These are phyloP conservation scores for Trypoxylon attenuatum DNA, from an alignment of 2,888 invertebrate species.

Conservation along the genomic window DNA sequence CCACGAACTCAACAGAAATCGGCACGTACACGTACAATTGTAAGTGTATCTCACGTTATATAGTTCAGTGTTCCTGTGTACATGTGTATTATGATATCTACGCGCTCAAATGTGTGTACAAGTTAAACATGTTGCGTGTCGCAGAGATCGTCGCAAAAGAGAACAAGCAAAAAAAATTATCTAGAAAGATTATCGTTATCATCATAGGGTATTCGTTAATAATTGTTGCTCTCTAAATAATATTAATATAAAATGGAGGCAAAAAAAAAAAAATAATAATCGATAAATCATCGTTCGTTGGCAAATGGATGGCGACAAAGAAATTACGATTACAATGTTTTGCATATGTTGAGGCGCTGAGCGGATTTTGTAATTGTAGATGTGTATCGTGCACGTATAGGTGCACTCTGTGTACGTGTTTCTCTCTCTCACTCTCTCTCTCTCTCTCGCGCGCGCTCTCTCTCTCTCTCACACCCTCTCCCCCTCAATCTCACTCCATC, in stretches of 20 bases:
- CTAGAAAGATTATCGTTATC: conserved; percentile 72
- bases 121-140: background rate
- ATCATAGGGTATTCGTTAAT: conserved; percentile 66
- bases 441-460: background rate
- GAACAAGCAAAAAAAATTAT: conserved; percentile 67
- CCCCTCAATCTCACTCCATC: conserved; percentile 1
- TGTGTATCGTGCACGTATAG: conserved; percentile 34
- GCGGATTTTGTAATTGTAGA: conserved; percentile 63
- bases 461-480: conserved; percentile 5
- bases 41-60: background rate
- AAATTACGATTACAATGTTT: conserved; percentile 68
- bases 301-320: conserved; percentile 74
- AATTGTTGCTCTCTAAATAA: conserved; percentile 69
- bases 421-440: conserved; percentile 14
- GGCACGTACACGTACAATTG: background rate
- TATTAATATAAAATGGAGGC: conserved; percentile 67
- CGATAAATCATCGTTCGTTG: conserved; percentile 71
- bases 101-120: conserved; percentile 12
- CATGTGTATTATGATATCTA: conserved; percentile 15
- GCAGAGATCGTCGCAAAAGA: conserved; percentile 48
- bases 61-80: conserved; percentile 6
- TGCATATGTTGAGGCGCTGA: conserved; percentile 73
- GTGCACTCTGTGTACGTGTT: conserved; percentile 40
- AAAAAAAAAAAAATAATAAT: conserved; percentile 56
- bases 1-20: too few relatives aligned